Evolutionary conservation across 2,888 invertebrate genomes (phyloP), one percentile per base, ranked within the genome.

Genomic region (Phaonia tiefii): DNA sequence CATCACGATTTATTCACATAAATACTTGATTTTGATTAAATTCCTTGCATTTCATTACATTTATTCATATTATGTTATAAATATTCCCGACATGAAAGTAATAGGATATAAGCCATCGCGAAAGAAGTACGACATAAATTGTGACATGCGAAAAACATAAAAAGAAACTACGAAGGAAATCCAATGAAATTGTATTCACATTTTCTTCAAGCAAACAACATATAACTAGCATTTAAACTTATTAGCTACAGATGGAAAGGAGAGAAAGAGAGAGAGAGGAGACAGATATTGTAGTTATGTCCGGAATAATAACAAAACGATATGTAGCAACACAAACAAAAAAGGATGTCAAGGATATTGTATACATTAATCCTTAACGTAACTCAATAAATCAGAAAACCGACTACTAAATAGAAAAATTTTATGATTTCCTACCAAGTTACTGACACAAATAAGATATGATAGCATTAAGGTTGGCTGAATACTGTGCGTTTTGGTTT

Each of bases 11-110:
- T 58, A 2, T 2, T 15, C 39, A 39, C 42, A 39, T 49, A 49
- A 17, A 49, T n/a, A 20, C 20, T 42, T 63, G 4, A 63, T 42
- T 63, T 63, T 22, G 42, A 42, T 63, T 63, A 10, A 42, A 63
- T 42, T 22, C 39, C 22, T 1, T 13, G 2, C 56, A n/a, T 56
- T 56, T 56, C 13, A 10, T 63, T 20, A 37, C 22, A 63, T 63
- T 63, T 54, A 54, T 54, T 10, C 42, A 63, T 63, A 39, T 42
- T 42, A 39, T 63, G 13, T 60, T 42, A 39, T 42, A 63, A 63
- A 63, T 39, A 42, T 63, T 42, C 22, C 20, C 42, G 39, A 37
- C 42, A 22, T 60, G 37, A 22, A 63, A 20, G n/a, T n/a, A 44
- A 11, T n/a, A 44, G n/a, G n/a, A n/a, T n/a, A n/a, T n/a, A n/a